Conservation (phyloP, 1,140 invertebrate species). For the Stenopsyche tienmushanensis region DNA sequence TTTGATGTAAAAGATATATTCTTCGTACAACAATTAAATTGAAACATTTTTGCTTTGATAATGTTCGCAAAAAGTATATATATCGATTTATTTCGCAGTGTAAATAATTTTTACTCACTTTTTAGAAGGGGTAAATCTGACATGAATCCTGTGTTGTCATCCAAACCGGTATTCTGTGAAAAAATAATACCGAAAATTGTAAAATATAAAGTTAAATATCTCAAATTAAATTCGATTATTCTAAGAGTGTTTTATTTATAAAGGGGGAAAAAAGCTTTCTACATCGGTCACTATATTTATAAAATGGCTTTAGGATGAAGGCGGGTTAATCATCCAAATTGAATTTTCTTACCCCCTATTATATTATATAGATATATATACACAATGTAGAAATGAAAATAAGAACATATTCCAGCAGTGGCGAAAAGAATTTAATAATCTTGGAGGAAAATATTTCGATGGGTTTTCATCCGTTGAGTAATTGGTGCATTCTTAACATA, state of each 20-base stretch:
- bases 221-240: neutral
- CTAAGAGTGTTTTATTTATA: too few relatives aligned
- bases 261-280: too few relatives aligned
- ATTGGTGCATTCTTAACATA: slow-evolving; percentile 33
- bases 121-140: slow-evolving; percentile 83
- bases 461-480: slow-evolving; percentile 25
- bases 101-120: slow-evolving; percentile 67
- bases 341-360: neutral
- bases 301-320: too few relatives aligned
- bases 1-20: too few relatives aligned
- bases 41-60: too few relatives aligned
- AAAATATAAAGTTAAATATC: neutral
- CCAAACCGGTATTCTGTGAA: slow-evolving; percentile 77
- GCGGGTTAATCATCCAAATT: slow-evolving; percentile 3
- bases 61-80: too few relatives aligned
- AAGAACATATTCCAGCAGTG: neutral
- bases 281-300: too few relatives aligned
- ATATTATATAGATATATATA: neutral
- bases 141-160: slow-evolving; percentile 82
- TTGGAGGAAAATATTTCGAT: slow-evolving; percentile 29
- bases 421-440: slow-evolving; percentile 34
- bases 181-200: slow-evolving; percentile 37
- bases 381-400: neutral
- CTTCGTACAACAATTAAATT: too few relatives aligned
- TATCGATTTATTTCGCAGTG: too few relatives aligned